Base-by-base conservation (phyloP, 2,797 vertebrate species). In the Sciurus vulgaris region DNA sequence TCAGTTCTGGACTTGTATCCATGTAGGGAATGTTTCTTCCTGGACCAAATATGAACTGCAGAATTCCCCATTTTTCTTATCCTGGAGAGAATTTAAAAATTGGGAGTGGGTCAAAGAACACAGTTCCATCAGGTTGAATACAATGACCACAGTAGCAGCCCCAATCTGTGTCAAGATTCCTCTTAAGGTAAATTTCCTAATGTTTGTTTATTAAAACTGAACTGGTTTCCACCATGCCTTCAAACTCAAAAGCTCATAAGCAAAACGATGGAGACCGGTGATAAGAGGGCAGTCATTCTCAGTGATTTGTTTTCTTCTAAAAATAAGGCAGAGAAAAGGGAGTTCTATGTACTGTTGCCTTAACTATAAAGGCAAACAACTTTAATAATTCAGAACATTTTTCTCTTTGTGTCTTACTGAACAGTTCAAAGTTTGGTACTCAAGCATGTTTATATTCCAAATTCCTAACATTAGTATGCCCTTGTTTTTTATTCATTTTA, bases 361-460 rank as follows among this genome's bases (percentile, higher is more conserved):
- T 69, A 65, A 56, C 33, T 41, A 41, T 49, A 35, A 95, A 73
- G 26, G 18, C 35, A 85, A 93, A 70, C 56, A 89, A 28, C 35
- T 47, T 89, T 56, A 92, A 72, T 65, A 94, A 86, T 73, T 72
- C 35, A 89, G 35, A 44, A 77, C 8, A 56, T 49, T 85, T 83
- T 91, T 90, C 54, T 85, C 61, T 72, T 72, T n/a, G 20, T 30
- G 44, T 72, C 54, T 79, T 65, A 56, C 3, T 11, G 17, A 93
- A 73, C 1, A 67, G 51, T n/a, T 38, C 33, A 67, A 76, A 89
- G 10, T 73, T 56, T 73, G 54, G 7, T 47, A 47, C 38, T 38
- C 88, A 63, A 84, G 24, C 13, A 44, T 35, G 69, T 28, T 61
- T 88, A 61, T 6, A 77, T 5, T 33, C 30, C 63, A 51, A 78